Evolutionary conservation across 1,140 invertebrate species (phyloP), one percentile per base, ranked within the genome.

Genomic region (Drosophila nebulosa): DNA sequence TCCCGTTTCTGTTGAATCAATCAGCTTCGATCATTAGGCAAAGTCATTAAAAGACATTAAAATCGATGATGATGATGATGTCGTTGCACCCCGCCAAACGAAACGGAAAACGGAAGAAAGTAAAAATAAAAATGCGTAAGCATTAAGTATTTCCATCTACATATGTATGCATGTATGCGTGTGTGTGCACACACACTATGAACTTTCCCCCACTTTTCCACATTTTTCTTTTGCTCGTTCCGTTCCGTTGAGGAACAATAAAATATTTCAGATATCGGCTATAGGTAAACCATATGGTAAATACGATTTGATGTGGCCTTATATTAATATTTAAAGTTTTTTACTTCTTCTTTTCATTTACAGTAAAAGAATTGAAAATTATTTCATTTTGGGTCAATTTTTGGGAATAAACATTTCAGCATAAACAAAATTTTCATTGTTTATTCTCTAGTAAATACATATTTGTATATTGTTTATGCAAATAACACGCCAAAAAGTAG

Each of bases 21-120:
- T 85, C 80, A 77, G 81, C 59, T 73, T 69, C 65, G 77, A 80
- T 86, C 80, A 85, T 86, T 85, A 85, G 80, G 62, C 69, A 64
- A 85, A 66, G 77, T 85, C 80, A 85, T 85, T 85, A 46, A 85
- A 85, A 80, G 80, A 64, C 80, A 85, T 86, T 86, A 85, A 77
- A 66, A 24, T 52, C 22, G 16, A 46, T 18, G 39, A 21, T n/a
- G 16, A 46, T 18, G 39, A 21, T n/a, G 39, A 46, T 46, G 39
- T 46, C 39, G 39, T 46, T 46, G 39, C 39, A 46, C 39, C 39
- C 39, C 14, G 9, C 27, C 12, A 16, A 50, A 42, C 46, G 18
- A 24, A 14, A 55, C 52, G 57, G n/a, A n/a, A n/a, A n/a, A n/a
- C n/a, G n/a, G n/a, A 56, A 64, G 36, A 58, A 66, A 60, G 59